Percentiles rank a stretch among this genome's conserved stretches.
These are phyloP conservation scores for Zaprionus inermis DNA, from an alignment of 1,140 invertebrate genomes.

Conservation along the genomic window DNA sequence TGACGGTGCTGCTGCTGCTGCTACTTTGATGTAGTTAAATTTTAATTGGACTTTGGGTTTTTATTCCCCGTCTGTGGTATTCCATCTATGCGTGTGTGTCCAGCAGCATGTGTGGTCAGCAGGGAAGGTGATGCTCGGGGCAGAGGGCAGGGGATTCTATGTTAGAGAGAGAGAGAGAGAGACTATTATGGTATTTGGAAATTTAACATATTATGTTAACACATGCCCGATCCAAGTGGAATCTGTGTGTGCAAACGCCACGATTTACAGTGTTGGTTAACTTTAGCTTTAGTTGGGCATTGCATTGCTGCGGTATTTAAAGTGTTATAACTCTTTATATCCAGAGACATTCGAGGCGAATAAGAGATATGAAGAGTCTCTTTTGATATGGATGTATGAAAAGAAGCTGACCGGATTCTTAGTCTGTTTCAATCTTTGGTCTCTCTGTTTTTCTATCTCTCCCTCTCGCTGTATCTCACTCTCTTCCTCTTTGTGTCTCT, in stretches of 20 bases:
- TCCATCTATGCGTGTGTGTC: slow-evolving; percentile 50
- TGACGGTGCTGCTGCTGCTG: slow-evolving; percentile 46
- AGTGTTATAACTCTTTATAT: too few relatives aligned
- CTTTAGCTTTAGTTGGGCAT: background rate
- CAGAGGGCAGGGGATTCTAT: background rate
- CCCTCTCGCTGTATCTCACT: too few relatives aligned
- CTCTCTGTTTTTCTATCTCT: too few relatives aligned
- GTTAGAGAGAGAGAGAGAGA: background rate
- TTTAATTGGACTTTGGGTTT: slow-evolving; percentile 83
- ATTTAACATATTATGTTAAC: slow-evolving; percentile 42
- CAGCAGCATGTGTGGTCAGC: slow-evolving; percentile 3
- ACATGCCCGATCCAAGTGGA: slow-evolving; percentile 6
- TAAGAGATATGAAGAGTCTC: too few relatives aligned
- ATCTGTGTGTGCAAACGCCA: slow-evolving; percentile 1
- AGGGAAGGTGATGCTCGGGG: background rate
- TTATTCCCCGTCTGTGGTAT: slow-evolving; percentile 72
- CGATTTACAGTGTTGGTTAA: background rate
- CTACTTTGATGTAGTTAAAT: slow-evolving; percentile 84
- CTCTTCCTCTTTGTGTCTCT: too few relatives aligned
- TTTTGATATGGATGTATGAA: too few relatives aligned
- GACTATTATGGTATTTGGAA: slow-evolving; percentile 49
- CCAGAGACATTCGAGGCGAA: too few relatives aligned
- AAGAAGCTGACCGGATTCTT: too few relatives aligned
- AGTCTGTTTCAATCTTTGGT: too few relatives aligned
- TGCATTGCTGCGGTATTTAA: too few relatives aligned